A percentile compares a stretch with the other conserved stretches of the same genome.
Evolutionary conservation across 2,888 invertebrate genomes (phyloP).

Genomic region (Tipula vernalis): DNA sequence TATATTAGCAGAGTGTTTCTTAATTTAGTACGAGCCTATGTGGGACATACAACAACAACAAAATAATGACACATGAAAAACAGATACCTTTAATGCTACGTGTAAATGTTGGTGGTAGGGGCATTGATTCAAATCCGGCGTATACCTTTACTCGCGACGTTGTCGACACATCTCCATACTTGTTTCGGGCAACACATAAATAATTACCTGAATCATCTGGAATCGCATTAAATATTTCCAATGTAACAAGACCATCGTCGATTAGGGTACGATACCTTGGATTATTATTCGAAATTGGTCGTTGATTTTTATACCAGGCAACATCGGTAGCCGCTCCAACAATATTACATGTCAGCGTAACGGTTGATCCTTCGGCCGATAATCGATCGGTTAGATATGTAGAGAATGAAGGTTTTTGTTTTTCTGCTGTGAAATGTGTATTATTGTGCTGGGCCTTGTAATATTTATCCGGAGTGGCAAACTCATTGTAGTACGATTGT

Average conservation of each 20-base stretch:
- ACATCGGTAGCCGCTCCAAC: conserved; percentile 52
- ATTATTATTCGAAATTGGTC: conserved; percentile 40
- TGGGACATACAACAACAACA: not conserved
- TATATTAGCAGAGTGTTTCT: not conserved
- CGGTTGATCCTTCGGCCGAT: conserved; percentile 57
- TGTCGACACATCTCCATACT: conserved; percentile 55
- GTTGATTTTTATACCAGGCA: conserved; percentile 64
- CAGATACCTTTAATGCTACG: conserved; percentile 54
- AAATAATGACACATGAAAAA: not conserved
- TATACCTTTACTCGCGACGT: conserved; percentile 63
- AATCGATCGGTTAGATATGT: conserved; percentile 63
- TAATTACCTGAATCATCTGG: conserved; percentile 66
- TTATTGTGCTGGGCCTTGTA: conserved; percentile 17
- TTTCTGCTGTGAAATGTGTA: conserved; percentile 34
- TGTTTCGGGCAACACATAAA: conserved; percentile 63
- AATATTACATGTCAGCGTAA: conserved; percentile 65
- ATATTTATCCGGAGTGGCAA: conserved; percentile 6
- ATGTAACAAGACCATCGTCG: conserved; percentile 53
- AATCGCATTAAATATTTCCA: conserved; percentile 57
- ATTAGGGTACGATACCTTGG: conserved; percentile 45
- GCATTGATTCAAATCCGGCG: conserved; percentile 55
- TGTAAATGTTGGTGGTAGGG: conserved; percentile 60
- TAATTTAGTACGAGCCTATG: not conserved
- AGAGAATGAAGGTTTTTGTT: conserved; percentile 62
- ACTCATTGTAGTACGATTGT: not conserved